Evolutionary conservation across 2,797 vertebrate species (phyloP).

Genomic region (Gila robusta): DNA sequence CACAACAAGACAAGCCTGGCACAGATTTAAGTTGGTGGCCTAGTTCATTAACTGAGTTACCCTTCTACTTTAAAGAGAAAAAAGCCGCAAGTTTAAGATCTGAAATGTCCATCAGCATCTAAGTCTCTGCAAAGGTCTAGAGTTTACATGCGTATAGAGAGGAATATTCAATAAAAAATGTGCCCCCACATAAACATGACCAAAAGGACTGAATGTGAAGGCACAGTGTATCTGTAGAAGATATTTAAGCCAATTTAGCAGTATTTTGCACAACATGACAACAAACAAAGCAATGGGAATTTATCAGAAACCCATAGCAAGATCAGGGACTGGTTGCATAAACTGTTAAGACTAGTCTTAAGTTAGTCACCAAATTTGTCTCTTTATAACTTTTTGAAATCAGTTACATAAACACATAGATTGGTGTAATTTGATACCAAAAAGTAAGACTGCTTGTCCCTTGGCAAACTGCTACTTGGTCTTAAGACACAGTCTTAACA

Average conservation of each 20-base stretch:
- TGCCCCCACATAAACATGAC: not conserved
- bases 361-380: not conserved
- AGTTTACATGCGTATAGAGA: not conserved
- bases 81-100: not conserved
- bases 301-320: not conserved
- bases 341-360: not conserved
- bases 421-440: not conserved
- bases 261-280: not conserved
- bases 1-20: not conserved
- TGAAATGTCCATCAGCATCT: not conserved
- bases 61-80: not conserved
- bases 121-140: not conserved
- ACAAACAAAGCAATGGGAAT: not conserved
- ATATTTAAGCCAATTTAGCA: not conserved
- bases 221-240: not conserved
- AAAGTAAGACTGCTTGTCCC: not conserved
- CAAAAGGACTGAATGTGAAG: not conserved
- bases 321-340: not conserved
- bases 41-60: not conserved
- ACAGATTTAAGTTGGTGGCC: slow-evolving; percentile 10
- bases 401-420: not conserved
- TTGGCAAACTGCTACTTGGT: not conserved
- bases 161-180: not conserved
- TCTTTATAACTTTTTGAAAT: not conserved
- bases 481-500: not conserved